Percentiles rank a stretch among this genome's conserved stretches.
Evolutionary conservation across 2,113 vertebrate species (phyloP).

Genomic region (Anarhynchus alexandrinus): DNA sequence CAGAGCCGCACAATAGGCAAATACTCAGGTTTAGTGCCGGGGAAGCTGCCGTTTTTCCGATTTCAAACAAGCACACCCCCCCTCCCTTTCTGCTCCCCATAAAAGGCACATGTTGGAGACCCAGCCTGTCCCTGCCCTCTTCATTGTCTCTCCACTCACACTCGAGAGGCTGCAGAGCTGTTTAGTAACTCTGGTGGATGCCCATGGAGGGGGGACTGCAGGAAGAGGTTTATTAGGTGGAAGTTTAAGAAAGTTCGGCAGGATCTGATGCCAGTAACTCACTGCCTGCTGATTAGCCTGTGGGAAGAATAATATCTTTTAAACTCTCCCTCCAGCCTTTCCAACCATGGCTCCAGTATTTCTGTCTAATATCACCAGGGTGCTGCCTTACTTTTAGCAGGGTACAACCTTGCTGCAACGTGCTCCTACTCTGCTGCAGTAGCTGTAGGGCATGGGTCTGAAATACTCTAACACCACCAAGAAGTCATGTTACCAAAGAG

Average conservation of each 20-base stretch:
- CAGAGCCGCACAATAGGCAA: background rate
- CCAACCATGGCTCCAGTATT: background rate
- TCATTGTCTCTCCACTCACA: background rate
- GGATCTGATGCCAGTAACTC: background rate
- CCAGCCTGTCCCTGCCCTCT: background rate
- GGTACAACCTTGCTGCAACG: background rate
- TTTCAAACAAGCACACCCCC: background rate
- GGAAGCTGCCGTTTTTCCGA: background rate
- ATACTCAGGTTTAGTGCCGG: background rate
- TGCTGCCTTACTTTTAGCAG: background rate
- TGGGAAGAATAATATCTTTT: background rate
- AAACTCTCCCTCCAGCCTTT: background rate
- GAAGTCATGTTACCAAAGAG: background rate
- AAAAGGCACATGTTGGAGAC: background rate
- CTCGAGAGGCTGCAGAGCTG: background rate
- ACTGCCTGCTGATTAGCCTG: background rate
- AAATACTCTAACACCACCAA: background rate
- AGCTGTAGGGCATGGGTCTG: background rate
- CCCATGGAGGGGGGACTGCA: background rate
- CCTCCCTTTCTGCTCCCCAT: background rate
- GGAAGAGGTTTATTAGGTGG: background rate
- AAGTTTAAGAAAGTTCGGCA: background rate
- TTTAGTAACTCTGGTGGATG: background rate
- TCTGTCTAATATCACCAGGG: background rate
- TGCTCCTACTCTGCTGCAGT: background rate